phyloP scores from a whole-genome alignment of 2,888 invertebrate species.

The Ectemnius continuus region DNA sequence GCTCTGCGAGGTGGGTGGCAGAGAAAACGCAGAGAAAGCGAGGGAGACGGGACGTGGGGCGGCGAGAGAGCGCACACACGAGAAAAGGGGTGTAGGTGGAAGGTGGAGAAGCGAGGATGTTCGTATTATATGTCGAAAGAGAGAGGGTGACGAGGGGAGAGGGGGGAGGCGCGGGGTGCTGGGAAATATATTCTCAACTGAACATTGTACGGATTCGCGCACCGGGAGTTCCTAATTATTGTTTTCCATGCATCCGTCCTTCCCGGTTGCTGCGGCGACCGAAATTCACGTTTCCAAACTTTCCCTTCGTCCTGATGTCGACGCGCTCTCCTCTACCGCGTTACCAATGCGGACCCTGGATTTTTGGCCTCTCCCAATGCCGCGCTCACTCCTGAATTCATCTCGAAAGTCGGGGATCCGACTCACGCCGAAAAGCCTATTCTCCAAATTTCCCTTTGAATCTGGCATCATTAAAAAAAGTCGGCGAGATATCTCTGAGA shows the following conservation, averaged over 20 bases:
- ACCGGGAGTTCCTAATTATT: slow-evolving; percentile 73
- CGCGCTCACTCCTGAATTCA: not conserved
- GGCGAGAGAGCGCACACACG: not conserved
- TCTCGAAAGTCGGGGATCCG: not conserved
- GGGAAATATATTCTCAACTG: slow-evolving; percentile 74
- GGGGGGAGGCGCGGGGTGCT: slow-evolving; percentile 67
- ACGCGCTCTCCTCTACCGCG: slow-evolving; percentile 38
- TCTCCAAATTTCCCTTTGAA: not conserved
- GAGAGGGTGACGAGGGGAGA: slow-evolving; percentile 12
- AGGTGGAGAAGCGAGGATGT: not conserved
- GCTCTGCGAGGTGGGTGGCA: slow-evolving; percentile 47
- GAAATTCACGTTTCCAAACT: slow-evolving; percentile 64
- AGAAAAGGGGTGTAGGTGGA: slow-evolving; percentile 14
- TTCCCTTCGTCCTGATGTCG: slow-evolving; percentile 49
- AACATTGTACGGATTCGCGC: slow-evolving; percentile 72
- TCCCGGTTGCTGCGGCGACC: slow-evolving; percentile 61
- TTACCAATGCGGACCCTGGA: slow-evolving; percentile 27
- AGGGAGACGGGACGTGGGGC: not conserved
- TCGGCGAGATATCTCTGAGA: not conserved
- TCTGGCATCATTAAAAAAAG: not conserved
- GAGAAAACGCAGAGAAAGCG: slow-evolving; percentile 27
- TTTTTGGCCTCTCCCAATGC: slow-evolving; percentile 34
- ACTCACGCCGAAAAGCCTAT: no score
- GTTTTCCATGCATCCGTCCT: slow-evolving; percentile 69
- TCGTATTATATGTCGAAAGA: slow-evolving; percentile 5